These are phyloP conservation scores for Belgica antarctica DNA, from an alignment of 2,888 invertebrate species.

Conservation along the genomic window DNA sequence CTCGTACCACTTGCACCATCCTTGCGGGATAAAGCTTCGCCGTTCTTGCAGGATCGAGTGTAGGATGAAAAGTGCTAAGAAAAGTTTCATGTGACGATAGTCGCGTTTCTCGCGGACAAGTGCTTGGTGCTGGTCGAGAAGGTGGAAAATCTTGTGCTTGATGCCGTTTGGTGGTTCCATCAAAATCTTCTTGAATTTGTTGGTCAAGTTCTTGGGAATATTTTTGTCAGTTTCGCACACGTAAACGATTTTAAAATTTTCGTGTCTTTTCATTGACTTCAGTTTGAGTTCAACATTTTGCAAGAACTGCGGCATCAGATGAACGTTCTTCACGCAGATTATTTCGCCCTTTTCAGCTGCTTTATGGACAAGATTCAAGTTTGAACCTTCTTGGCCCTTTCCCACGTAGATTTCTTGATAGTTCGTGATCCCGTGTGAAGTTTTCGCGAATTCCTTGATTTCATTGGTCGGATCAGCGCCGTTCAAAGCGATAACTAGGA, in stretches of 20 bases:
- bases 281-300: constrained; percentile 67
- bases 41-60: constrained; percentile 91
- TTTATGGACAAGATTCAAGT: constrained; percentile 60
- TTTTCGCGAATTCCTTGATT: constrained; percentile 65
- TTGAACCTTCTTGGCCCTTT: constrained; percentile 70
- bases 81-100: constrained; percentile 59
- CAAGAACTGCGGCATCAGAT: constrained; percentile 71
- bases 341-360: constrained; percentile 67
- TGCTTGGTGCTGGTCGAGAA: constrained; percentile 67
- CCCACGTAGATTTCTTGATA: constrained; percentile 75
- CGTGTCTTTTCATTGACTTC: constrained; percentile 55
- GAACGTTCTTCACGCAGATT: constrained; percentile 79
- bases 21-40: constrained; percentile 86
- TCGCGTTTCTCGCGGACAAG: constrained; percentile 49
- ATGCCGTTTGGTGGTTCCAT: constrained; percentile 84
- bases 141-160: constrained; percentile 74
- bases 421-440: constrained; percentile 55
- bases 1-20: constrained; percentile 87
- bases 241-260: constrained; percentile 77
- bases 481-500: constrained; percentile 79
- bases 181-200: constrained; percentile 75
- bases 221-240: constrained; percentile 77
- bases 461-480: constrained; percentile 90
- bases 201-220: constrained; percentile 72
- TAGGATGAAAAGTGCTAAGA: constrained; percentile 79